A percentile compares a stretch with the other conserved stretches of the same genome.
Conservation (phyloP, 2,888 invertebrate genomes). For the Tanypteryx hageni region DNA sequence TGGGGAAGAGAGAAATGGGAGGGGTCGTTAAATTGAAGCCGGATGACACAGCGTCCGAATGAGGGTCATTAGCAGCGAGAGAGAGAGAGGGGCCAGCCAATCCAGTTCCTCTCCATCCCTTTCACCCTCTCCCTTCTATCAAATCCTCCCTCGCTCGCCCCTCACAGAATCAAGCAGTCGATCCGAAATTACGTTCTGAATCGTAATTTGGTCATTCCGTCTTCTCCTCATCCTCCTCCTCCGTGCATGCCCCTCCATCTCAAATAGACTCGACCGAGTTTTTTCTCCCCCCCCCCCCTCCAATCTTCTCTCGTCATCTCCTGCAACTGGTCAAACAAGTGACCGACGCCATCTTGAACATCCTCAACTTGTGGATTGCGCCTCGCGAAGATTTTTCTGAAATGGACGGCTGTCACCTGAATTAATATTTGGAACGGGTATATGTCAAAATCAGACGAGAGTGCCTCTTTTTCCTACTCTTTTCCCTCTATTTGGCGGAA, state of each 20-base stretch:
- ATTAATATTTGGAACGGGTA: neutral
- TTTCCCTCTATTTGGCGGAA: too few species aligned
- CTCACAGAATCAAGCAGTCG: neutral
- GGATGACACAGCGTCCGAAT: conserved; percentile 19
- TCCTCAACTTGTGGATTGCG: conserved; percentile 14
- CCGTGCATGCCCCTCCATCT: neutral
- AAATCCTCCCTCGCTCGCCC: too few species aligned
- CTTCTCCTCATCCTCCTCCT: neutral
- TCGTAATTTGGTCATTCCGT: neutral
- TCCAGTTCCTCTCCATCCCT: neutral
- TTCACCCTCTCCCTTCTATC: neutral
- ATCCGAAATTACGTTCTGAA: conserved; percentile 19
- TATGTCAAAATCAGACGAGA: neutral
- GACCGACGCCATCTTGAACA: conserved; percentile 17
- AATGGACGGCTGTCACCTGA: neutral
- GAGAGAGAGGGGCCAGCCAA: conserved; percentile 26
- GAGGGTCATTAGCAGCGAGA: conserved; percentile 1
- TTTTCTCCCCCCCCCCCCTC: neutral
- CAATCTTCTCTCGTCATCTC: neutral
- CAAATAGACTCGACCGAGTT: conserved; percentile 17
- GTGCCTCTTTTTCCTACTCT: neutral
- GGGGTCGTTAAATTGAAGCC: conserved; percentile 28
- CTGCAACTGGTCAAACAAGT: neutral
- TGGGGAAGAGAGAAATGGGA: neutral
- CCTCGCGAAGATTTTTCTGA: neutral